These are phyloP conservation scores for Yasuhikotakia modesta DNA, from an alignment of 2,797 vertebrate species.

Conservation along the genomic window DNA sequence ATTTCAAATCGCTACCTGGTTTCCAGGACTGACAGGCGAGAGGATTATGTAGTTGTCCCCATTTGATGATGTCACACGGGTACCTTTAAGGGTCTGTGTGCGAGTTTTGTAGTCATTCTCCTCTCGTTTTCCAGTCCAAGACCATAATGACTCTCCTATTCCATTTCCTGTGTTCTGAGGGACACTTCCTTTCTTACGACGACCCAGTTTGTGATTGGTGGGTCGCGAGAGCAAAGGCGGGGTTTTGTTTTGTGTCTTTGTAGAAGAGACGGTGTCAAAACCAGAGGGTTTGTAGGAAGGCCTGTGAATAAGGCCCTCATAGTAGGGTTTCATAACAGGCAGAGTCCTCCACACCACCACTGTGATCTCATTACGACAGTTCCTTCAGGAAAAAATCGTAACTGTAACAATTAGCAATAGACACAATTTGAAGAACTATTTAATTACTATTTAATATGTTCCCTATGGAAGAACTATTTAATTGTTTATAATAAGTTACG, in stretches of 20 bases:
- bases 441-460: background rate
- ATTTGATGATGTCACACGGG: constrained; percentile 76
- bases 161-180: constrained; percentile 64
- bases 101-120: constrained; percentile 64
- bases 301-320: constrained; percentile 75
- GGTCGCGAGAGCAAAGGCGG: constrained; percentile 68
- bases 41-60: constrained; percentile 94
- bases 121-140: constrained; percentile 61
- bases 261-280: constrained; percentile 72
- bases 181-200: constrained; percentile 71
- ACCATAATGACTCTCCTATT: constrained; percentile 45
- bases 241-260: constrained; percentile 79
- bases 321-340: constrained; percentile 79
- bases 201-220: constrained; percentile 76
- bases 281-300: constrained; percentile 78
- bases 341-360: constrained; percentile 87
- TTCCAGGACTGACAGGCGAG: constrained; percentile 81
- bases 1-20: constrained; percentile 77
- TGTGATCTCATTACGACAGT: constrained; percentile 83
- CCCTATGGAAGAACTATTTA: background rate
- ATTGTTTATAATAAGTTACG: background rate
- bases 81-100: constrained; percentile 71
- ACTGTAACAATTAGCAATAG: background rate
- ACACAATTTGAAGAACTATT: background rate
- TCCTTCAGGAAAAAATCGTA: constrained; percentile 69